phyloP scores from a whole-genome alignment of 23 tunicate species.

The Diplosoma virens region DNA sequence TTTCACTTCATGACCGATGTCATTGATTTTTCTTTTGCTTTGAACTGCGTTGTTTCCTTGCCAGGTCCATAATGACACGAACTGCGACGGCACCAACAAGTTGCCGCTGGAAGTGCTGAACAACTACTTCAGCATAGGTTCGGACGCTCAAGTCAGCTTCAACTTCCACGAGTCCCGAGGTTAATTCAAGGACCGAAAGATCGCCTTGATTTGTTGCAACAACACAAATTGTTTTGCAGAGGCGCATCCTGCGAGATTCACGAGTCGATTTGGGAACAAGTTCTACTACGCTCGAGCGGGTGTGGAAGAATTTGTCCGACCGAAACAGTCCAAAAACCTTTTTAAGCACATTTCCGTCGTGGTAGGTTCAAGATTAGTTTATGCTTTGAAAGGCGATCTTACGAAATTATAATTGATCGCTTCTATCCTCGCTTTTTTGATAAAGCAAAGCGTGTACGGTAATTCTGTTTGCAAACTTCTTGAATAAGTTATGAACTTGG shows the following conservation, averaged over 20 bases:
- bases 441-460: too few relatives aligned
- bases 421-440: too few relatives aligned
- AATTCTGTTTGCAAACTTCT: too few relatives aligned
- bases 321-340: constrained; percentile 60
- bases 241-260: constrained; percentile 84
- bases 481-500: too few relatives aligned
- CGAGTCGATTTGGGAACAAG: constrained; percentile 84
- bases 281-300: constrained; percentile 80
- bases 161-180: constrained; percentile 91
- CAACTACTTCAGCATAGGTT: constrained; percentile 93
- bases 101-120: constrained; percentile 83
- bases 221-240: constrained; percentile 35
- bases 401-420: too few relatives aligned
- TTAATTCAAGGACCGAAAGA: not conserved
- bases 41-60: too few relatives aligned
- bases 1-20: too few relatives aligned
- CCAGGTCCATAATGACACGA: not conserved
- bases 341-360: constrained; percentile 59
- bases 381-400: too few relatives aligned
- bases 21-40: too few relatives aligned
- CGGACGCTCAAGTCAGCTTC: constrained; percentile 78
- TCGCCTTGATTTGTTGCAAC: not conserved
- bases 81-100: constrained; percentile 34
- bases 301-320: constrained; percentile 55
- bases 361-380: too few relatives aligned